Conservation (phyloP, 1,140 invertebrate genomes). For the Gryllus bimaculatus region DNA sequence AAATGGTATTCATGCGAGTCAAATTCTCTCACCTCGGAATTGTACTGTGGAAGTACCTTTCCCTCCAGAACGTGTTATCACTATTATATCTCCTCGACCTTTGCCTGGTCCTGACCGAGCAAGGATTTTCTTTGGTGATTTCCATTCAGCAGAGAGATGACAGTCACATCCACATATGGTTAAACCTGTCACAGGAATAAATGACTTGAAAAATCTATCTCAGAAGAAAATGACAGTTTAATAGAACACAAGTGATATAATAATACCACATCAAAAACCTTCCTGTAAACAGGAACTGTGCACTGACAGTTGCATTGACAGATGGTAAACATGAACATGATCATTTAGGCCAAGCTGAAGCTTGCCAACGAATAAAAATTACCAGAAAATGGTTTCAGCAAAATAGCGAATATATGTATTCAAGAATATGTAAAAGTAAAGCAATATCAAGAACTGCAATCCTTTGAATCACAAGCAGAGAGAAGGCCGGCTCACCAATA, state of each 20-base stretch:
- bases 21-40: slow-evolving; percentile 59
- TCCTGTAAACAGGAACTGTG: no score
- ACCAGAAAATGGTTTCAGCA: background rate
- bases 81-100: slow-evolving; percentile 90
- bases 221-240: no score
- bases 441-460: background rate
- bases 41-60: slow-evolving; percentile 89
- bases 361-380: background rate
- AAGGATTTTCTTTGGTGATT: slow-evolving; percentile 93
- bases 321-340: background rate
- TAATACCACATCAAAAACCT: no score
- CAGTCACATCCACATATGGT: slow-evolving; percentile 95
- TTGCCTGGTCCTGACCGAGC: slow-evolving; percentile 89
- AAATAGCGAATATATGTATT: background rate
- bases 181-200: slow-evolving; percentile 49
- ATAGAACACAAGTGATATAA: no score
- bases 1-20: background rate
- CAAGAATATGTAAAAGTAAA: no score
- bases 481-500: slow-evolving; percentile 51
- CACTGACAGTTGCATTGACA: no score
- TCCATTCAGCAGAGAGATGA: slow-evolving; percentile 92
- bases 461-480: background rate
- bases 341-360: background rate
- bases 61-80: slow-evolving; percentile 83
- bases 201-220: no score